Base-by-base conservation (phyloP, 2,797 vertebrate species). In the Poecile montanus region DNA sequence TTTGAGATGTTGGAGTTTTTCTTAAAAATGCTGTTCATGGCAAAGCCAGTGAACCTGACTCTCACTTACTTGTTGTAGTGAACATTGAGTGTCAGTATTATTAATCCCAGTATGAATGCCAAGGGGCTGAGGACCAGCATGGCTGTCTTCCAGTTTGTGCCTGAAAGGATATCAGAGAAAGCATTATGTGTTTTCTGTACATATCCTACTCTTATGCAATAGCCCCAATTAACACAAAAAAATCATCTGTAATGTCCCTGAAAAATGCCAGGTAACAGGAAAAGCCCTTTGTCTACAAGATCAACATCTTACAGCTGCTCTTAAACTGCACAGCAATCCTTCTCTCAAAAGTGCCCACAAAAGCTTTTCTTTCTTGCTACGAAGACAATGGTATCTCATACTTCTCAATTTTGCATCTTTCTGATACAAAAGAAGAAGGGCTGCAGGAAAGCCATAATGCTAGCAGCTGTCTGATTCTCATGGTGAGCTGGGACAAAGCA, bases 61-160 rank as follows among this genome's bases (percentile, higher is more conserved):
- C 12, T 63, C 15, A 93, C 98, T 98, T 92, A 99, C 99, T 98
- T 99, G 85, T 98, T 99, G 85, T 98, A 97, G 79, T 98, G 98
- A 85, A 99, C 98, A 57, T 97, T 98, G 76, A 99, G 95, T 38
- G 98, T 97, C 63, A 99, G 97, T 78, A 99, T 98, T 67, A 98
- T 97, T 89, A 98, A 95, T 29, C 98, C 98, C 85, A 99, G 95
- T 54, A 99, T 94, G 82, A 99, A 97, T 67, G 98, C 98, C 96
- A 99, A 72, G 30, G 98, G 98, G 60, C 98, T 98, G 47, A 99
- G 97, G n/a, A 98, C 97, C 95, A 99, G 91, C 98, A 99, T 98
- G 71, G 98, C 98, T 1, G 98, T 98, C 96, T 98, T 99, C 99
- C 99, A 95, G 91, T 97, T 97, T 57, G 98, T 98, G n/a, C 98